Evolutionary conservation across 2,113 vertebrate species (phyloP).

Genomic region (Prionailurus viverrinus): DNA sequence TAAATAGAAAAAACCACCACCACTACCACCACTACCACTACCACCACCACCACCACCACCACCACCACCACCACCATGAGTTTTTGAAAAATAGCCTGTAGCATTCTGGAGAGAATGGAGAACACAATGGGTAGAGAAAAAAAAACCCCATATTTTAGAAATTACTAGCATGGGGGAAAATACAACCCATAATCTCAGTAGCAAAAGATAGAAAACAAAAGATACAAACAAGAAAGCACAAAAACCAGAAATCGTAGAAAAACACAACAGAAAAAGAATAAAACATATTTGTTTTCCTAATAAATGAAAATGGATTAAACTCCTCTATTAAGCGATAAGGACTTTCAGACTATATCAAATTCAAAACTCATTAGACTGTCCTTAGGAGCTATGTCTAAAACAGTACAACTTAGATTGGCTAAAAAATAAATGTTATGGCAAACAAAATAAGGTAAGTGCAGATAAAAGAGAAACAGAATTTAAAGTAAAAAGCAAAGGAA

Average conservation of each 20-base stretch:
- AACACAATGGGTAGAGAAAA: not conserved
- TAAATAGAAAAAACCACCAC: slow-evolving; percentile 36
- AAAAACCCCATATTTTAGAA: not conserved
- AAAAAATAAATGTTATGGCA: slow-evolving; percentile 10
- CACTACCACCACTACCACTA: not conserved
- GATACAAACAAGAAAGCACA: not conserved
- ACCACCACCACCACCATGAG: not conserved
- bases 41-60: not conserved
- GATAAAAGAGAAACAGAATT: slow-evolving; percentile 44
- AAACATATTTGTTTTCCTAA: slow-evolving; percentile 23
- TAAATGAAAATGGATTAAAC: slow-evolving; percentile 43
- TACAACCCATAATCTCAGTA: not conserved
- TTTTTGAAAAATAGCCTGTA: slow-evolving; percentile 57
- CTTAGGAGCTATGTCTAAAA: slow-evolving; percentile 29
- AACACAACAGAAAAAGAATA: not conserved
- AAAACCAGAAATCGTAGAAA: slow-evolving; percentile 18
- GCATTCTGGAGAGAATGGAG: not conserved
- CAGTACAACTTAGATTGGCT: not conserved
- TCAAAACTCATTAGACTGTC: not conserved
- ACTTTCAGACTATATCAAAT: slow-evolving; percentile 32
- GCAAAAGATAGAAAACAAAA: slow-evolving; percentile 28
- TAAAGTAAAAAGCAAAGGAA: slow-evolving; percentile 52
- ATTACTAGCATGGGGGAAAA: not conserved
- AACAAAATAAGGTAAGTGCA: slow-evolving; percentile 6
- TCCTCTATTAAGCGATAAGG: not conserved